Conservation (phyloP, 2,888 invertebrate species). For the Standfussiana lucernea region DNA sequence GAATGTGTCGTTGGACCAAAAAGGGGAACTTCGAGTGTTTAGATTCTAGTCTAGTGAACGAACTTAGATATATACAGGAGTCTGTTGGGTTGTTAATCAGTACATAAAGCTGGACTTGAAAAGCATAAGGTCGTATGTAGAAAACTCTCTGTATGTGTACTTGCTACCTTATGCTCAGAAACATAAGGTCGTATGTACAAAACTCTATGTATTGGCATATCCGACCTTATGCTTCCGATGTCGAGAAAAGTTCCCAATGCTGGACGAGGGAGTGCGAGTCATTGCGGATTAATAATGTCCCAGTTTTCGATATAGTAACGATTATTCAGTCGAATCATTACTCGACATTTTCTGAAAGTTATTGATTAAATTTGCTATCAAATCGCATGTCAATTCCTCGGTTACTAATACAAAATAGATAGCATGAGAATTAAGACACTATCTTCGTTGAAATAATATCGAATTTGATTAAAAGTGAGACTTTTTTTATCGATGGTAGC, state of each 20-base stretch:
- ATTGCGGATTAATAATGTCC: not conserved
- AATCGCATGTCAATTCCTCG: not conserved
- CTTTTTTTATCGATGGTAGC: not conserved
- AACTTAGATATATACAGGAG: slow-evolving; percentile 60
- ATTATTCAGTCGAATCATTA: not conserved
- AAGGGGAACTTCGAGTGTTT: slow-evolving; percentile 71
- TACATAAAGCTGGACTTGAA: not conserved
- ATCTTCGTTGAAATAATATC: not conserved
- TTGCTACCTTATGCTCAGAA: no score
- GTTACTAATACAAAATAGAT: not conserved
- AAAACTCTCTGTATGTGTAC: no score
- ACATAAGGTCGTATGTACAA: no score
- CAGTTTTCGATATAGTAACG: not conserved
- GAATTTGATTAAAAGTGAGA: not conserved
- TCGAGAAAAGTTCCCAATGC: no score
- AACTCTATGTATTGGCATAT: no score
- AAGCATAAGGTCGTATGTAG: no score
- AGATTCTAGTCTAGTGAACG: slow-evolving; percentile 67
- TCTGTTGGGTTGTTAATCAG: not conserved
- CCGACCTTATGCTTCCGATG: no score
- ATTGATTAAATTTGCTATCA: no score
- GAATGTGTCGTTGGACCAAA: slow-evolving; percentile 79
- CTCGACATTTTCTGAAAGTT: not conserved
- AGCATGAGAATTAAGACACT: not conserved
- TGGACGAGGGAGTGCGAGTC: not conserved